A percentile compares a stretch with the other conserved stretches of the same genome.
These are phyloP conservation scores for Catajapyx aquilonaris DNA, from an alignment of 1,140 invertebrate species.

Conservation along the genomic window DNA sequence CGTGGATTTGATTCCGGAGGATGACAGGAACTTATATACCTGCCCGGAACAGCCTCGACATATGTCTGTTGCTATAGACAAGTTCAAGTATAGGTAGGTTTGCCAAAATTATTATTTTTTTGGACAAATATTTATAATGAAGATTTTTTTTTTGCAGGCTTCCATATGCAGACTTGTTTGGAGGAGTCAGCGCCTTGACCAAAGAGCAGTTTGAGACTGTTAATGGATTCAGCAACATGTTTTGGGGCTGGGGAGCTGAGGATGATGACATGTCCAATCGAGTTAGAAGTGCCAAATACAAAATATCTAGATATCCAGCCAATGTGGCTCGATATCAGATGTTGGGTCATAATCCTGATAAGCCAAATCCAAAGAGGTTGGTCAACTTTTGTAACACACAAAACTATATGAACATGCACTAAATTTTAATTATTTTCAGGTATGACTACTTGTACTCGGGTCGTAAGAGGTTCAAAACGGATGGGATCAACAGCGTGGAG, in stretches of 20 bases:
- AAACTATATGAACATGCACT: too few relatives aligned
- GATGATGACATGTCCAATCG: conserved; percentile 82
- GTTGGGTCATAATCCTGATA: conserved; percentile 69
- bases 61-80: conserved; percentile 86
- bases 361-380: conserved; percentile 70
- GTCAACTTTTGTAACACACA: too few relatives aligned
- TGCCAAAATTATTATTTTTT: neutral
- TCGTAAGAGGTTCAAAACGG: conserved; percentile 53
- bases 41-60: conserved; percentile 79
- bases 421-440: conserved; percentile 35
- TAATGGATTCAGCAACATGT: conserved; percentile 80
- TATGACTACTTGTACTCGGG: conserved; percentile 66
- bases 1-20: conserved; percentile 79
- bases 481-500: conserved; percentile 68
- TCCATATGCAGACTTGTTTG: conserved; percentile 72
- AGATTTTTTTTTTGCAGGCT: conserved; percentile 37
- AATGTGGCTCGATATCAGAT: conserved; percentile 76
- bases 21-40: conserved; percentile 77
- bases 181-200: conserved; percentile 68
- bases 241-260: conserved; percentile 84
- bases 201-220: conserved; percentile 55
- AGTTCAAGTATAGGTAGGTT: conserved; percentile 56
- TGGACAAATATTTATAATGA: too few relatives aligned
- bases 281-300: conserved; percentile 50
- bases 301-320: conserved; percentile 67